Evolutionary conservation across 2,113 vertebrate species (phyloP), one percentile per base, ranked within the genome.

Genomic region (Alethe diademata): DNA sequence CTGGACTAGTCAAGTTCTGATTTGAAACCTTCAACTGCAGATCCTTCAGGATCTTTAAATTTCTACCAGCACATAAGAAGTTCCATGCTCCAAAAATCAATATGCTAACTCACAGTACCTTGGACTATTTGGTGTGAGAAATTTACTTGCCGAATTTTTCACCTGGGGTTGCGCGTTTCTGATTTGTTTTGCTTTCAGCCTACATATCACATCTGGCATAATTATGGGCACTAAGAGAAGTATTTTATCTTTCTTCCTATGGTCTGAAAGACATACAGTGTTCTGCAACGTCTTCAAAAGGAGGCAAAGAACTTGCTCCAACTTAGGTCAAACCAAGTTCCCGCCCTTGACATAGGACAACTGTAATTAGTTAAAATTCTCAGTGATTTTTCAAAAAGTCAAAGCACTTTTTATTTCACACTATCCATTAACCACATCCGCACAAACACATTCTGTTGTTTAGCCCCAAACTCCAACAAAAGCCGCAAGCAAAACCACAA

Each of bases 401-500:
- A 29, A 78, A 74, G 51, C 45, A 57, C 15, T 61, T 75, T 51
- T 28, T 54, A 42, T 67, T 88, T 73, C 62, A 83, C 11, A 1
- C 29, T 48, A 25, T 35, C 65, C 48, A 29, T 62, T 48, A 85
- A 56, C 35, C 23, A 12, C 0, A 42, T 28, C 73, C 1, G 16
- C 19, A 70, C 51, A 80, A 88, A 73, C 3, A 1, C 12, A 54
- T 45, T 35, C 50, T 19, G 19, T 10, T 15, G 8, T 64, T 81
- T 79, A 71, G 51, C 33, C 17, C 58, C 45, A 78, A 78, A 66
- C 19, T 19, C 13, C 81, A 65, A 74, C 9, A 29, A 62, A 88
- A 95, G 74, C 76, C 85, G 83, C n/a, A 76, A 79, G 70, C 92
- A 54, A 78, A 93, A 40, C 28, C 88, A 88, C 50, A 86, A 74